These are phyloP conservation scores for Linyphia triangularis DNA, from an alignment of 2,888 invertebrate species.

Conservation along the genomic window DNA sequence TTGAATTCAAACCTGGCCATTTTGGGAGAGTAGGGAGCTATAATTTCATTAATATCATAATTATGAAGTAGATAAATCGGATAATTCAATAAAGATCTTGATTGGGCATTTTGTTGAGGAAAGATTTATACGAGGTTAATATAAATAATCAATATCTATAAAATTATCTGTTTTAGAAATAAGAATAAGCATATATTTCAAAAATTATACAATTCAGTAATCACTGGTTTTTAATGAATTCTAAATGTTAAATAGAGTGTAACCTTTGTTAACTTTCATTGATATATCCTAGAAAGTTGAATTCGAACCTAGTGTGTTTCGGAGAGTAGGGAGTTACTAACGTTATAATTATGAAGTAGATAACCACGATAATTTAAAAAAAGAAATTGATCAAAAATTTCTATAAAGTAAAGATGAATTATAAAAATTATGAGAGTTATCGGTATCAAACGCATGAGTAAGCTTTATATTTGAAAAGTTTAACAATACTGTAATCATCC, in stretches of 20 bases:
- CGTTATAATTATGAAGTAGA: neutral
- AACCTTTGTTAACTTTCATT: no score
- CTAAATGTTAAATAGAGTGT: no score
- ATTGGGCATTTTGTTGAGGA: neutral
- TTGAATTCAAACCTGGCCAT: no score
- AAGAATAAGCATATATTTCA: no score
- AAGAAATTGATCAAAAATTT: neutral
- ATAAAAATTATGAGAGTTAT: neutral
- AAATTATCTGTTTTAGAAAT: no score
- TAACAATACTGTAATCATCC: no score
- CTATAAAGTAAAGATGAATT: neutral
- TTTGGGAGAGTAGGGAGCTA: neutral
- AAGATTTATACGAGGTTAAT: neutral
- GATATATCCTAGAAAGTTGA: no score
- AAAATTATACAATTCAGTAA: no score
- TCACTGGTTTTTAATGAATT: no score
- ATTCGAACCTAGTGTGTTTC: no score
- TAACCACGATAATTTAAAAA: neutral
- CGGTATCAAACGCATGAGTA: no score
- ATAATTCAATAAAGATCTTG: neutral
- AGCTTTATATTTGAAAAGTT: no score
- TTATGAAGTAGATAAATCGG: neutral
- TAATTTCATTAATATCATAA: neutral
- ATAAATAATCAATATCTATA: neutral
- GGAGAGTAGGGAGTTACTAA: neutral